phyloP scores from a whole-genome alignment of 2,797 vertebrate species.

The Melanotaenia pygmaea region DNA sequence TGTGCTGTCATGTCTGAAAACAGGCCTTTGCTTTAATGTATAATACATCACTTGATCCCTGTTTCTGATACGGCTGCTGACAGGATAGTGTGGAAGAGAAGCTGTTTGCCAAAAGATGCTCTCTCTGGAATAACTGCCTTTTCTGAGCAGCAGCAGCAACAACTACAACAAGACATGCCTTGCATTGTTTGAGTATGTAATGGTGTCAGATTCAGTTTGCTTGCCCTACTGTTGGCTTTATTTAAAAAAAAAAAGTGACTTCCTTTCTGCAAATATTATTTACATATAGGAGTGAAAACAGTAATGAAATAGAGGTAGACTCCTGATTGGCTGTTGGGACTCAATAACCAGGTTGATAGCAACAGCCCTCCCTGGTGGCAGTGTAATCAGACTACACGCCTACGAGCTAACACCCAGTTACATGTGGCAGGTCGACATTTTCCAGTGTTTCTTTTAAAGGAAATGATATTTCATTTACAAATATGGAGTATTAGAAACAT shows the following conservation, averaged over 20 bases:
- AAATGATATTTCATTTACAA: background rate
- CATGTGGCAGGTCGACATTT: background rate
- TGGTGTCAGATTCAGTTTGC: conserved; percentile 49
- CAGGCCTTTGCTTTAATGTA: conserved; percentile 80
- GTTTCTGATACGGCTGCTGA: conserved; percentile 74
- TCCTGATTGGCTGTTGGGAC: conserved; percentile 22
- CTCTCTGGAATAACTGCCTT: conserved; percentile 59
- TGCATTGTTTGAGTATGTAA: conserved; percentile 45
- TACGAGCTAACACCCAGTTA: background rate
- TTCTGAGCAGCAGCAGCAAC: conserved; percentile 50
- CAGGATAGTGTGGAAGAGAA: conserved; percentile 65
- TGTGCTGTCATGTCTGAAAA: conserved; percentile 79
- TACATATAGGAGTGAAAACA: conserved; percentile 1
- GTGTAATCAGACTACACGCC: conserved; percentile 12
- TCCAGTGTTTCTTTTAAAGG: background rate
- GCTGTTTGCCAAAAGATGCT: conserved; percentile 55
- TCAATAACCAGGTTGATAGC: conserved; percentile 13
- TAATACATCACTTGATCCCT: conserved; percentile 80
- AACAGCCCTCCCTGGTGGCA: conserved; percentile 46
- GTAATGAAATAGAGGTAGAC: background rate
- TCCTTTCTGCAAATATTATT: conserved; percentile 9
- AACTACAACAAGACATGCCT: conserved; percentile 39
- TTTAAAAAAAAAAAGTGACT: background rate
- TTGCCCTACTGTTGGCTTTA: conserved; percentile 29
- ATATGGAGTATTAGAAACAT: background rate